Base-by-base conservation (phyloP, 2,113 vertebrate genomes). In the Hirundichthys speculiger region DNA sequence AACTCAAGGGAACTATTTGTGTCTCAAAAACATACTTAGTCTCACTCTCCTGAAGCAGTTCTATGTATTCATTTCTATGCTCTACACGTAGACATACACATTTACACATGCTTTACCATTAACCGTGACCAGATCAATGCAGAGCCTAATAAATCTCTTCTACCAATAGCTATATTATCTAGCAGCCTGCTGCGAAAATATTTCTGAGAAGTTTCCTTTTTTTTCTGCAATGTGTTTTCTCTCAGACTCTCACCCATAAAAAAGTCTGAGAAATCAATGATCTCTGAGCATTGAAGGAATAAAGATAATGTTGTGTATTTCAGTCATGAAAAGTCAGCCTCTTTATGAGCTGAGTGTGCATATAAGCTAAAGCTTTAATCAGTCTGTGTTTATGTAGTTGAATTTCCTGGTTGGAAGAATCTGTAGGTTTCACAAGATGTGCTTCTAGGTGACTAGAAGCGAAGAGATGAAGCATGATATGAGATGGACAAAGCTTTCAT, bases 381-480 rank as follows among this genome's bases (percentile, higher is more conserved):
- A 47, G 40, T 71, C 7, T 40, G 39, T 62, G 8, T 43, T 10
- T 43, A 24, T 59, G 47, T 79, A 10, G 43, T 24, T 66, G 74
- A 59, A 84, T 80, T 69, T 57, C 54, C 38, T 68, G 70, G 53
- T 78, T 71, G 60, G 51, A 69, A 58, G 64, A 48, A 72, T 76
- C 46, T 73, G 66, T 27, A 59, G 62, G 76, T 53, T 60, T 64
- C 54, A 47, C 71, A 55, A 53, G 42, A 63, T 56, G 24, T 45
- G 73, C 66, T 77, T 52, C 56, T n/a, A 58, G 46, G 56, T 59
- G 39, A 77, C 73, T 69, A 60, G 16, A 41, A 10, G 63, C 78
- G 59, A 85, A 88, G 64, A 80, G 73, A 74, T 72, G n/a, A n/a
- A n/a, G n/a, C 38, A 48, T 39, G 47, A 51, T 72, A 73, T 86